A percentile compares a stretch with the other conserved stretches of the same genome.
Conservation (phyloP, 2,113 vertebrate species). For the Microcebus griseorufus region DNA sequence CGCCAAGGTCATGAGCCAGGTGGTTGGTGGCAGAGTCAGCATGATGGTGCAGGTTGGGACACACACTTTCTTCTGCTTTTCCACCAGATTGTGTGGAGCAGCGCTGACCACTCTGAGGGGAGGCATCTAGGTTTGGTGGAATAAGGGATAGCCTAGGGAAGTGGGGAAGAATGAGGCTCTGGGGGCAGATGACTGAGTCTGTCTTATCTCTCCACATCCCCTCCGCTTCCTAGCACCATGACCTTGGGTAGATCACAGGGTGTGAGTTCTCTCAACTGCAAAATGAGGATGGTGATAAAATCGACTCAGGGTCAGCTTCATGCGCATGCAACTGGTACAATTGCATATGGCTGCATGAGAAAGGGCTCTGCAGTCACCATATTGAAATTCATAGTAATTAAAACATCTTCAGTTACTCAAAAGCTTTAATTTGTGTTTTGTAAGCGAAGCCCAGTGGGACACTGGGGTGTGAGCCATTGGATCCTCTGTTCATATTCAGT, state of each 20-base stretch:
- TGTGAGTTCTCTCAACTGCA: neutral
- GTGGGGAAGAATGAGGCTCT: neutral
- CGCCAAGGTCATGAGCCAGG: neutral
- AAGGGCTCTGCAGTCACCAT: neutral
- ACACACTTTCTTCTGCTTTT: neutral
- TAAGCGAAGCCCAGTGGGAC: neutral
- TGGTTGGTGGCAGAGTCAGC: neutral
- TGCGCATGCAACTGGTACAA: neutral
- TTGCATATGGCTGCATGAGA: neutral
- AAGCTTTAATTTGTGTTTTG: neutral
- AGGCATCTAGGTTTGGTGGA: neutral
- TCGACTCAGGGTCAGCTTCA: neutral
- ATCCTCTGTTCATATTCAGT: neutral
- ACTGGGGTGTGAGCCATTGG: neutral
- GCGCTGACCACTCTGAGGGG: neutral
- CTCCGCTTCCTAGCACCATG: neutral
- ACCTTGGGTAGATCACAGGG: neutral
- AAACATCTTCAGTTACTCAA: neutral
- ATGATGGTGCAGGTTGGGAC: neutral
- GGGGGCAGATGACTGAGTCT: neutral
- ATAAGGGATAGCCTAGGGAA: neutral
- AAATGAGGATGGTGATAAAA: neutral
- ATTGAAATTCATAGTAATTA: neutral
- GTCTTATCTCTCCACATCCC: neutral
- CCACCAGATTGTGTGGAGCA: accelerated